Percentiles rank a stretch among this genome's conserved stretches.
Evolutionary conservation across 1,140 invertebrate species (phyloP).

Genomic region (Atta cephalotes): DNA sequence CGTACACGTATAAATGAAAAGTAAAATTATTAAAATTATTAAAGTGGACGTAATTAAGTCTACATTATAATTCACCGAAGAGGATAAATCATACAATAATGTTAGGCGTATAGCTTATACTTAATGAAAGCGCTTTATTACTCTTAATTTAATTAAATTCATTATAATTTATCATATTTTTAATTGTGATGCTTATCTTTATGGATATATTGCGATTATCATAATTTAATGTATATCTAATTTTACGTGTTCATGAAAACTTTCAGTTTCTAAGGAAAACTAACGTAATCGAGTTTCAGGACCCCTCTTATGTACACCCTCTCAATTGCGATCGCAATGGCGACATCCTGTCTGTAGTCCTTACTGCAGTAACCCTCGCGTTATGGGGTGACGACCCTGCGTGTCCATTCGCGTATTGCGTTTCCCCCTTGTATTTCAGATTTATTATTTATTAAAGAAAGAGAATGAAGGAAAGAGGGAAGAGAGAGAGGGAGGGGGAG

Average conservation of each 20-base stretch:
- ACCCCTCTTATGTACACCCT: background rate
- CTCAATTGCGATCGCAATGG: slow-evolving; percentile 31
- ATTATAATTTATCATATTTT: background rate
- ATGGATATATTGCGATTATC: background rate
- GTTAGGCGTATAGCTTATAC: background rate
- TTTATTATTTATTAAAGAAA: slow-evolving; percentile 73
- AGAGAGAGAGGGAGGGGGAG: too few relatives aligned
- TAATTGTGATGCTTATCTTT: background rate
- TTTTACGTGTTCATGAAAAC: background rate
- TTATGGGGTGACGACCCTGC: slow-evolving; percentile 67
- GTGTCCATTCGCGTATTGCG: slow-evolving; percentile 34
- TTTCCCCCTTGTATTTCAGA: slow-evolving; percentile 56
- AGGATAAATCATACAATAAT: background rate
- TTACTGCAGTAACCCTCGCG: slow-evolving; percentile 66
- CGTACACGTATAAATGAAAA: background rate
- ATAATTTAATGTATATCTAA: background rate
- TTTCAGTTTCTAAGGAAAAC: background rate
- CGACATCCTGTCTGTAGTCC: slow-evolving; percentile 68
- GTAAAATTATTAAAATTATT: background rate
- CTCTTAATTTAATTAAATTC: slow-evolving; percentile 34
- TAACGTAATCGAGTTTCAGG: background rate
- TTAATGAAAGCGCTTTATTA: background rate
- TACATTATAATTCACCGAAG: background rate
- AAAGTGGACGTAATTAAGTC: background rate
- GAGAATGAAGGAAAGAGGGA: background rate